Base-by-base conservation (phyloP, 2,888 invertebrate species). In the Pyralis farinalis region DNA sequence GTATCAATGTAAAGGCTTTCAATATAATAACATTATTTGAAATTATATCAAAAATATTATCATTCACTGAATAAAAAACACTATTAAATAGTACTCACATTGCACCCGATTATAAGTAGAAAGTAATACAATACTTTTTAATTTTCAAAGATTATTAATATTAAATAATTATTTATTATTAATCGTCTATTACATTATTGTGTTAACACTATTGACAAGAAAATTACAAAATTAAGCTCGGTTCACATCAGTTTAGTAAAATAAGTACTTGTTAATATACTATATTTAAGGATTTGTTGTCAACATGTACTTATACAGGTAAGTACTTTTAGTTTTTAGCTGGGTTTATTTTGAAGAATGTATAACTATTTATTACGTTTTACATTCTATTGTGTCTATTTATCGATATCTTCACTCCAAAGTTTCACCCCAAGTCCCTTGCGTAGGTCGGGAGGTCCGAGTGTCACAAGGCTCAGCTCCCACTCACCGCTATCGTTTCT, bases 1-100 rank as follows among this genome's bases (percentile, higher is more conserved):
- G 40, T 47, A 46, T 45, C 51, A 47, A 53, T 55, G 44, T 51
- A 38, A 53, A 55, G 55, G 60, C 58, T 63, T 58, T 53, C 46
- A 53, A 73, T 76, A 74, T 78, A 56, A 48, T 76, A 64, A 64
- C 59, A 53, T 49, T 37, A 40, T 34, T 35, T 28, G 44, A 43
- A 55, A 33, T 11, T 36, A n/a, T 29, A 39, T 37, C 12, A 28
- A 21, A 9, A 29, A 20, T 33, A 31, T 20, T 9, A 25, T 8
- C 12, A n/a, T n/a, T 8, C 25, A 25, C n/a, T 7, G 7, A 25
- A 8, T 4, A 8, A 8, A 25, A 25, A 8, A 8, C 1, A 1
- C n/a, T 25, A n/a, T 25, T 9, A 16, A n/a, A 25, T 33, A 38
- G 32, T 25, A 27, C 21, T 8, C 32, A 38, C 39, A 11, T 16